A percentile compares a stretch with the other conserved stretches of the same genome.
Evolutionary conservation across 1,140 invertebrate species (phyloP).

Genomic region (Galleria mellonella): DNA sequence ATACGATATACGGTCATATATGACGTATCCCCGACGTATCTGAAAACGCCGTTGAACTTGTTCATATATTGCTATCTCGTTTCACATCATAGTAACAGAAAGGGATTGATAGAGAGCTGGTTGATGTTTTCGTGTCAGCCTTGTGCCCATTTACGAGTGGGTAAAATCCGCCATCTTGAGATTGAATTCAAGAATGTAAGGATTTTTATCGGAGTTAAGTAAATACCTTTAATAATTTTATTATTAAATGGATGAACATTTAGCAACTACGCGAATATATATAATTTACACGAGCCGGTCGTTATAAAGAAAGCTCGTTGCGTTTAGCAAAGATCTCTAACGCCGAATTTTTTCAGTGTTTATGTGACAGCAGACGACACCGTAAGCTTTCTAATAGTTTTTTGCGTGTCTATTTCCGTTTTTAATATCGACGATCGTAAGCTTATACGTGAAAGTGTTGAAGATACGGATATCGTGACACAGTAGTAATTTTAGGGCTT

Average conservation of each 20-base stretch:
- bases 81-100: conserved; percentile 51
- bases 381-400: conserved; percentile 74
- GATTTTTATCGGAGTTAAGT: conserved; percentile 68
- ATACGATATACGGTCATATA: conserved; percentile 40
- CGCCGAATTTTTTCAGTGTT: conserved; percentile 71
- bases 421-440: conserved; percentile 65
- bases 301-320: conserved; percentile 42
- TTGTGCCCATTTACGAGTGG: conserved; percentile 73
- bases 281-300: conserved; percentile 33
- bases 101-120: conserved; percentile 67
- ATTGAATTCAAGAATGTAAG: conserved; percentile 73
- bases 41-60: conserved; percentile 54
- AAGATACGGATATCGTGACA: conserved; percentile 39
- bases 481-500: conserved; percentile 26
- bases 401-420: conserved; percentile 72
- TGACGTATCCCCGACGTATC: conserved; percentile 61
- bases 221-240: conserved; percentile 65
- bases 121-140: conserved; percentile 74
- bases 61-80: conserved; percentile 61
- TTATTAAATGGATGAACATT: conserved; percentile 64
- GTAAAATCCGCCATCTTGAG: conserved; percentile 75
- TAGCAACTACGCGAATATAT: conserved; percentile 32
- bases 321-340: conserved; percentile 46
- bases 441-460: conserved; percentile 65
- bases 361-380: conserved; percentile 73